These are phyloP conservation scores for Henicopernis longicauda DNA, from an alignment of 2,113 vertebrate species.

Conservation along the genomic window DNA sequence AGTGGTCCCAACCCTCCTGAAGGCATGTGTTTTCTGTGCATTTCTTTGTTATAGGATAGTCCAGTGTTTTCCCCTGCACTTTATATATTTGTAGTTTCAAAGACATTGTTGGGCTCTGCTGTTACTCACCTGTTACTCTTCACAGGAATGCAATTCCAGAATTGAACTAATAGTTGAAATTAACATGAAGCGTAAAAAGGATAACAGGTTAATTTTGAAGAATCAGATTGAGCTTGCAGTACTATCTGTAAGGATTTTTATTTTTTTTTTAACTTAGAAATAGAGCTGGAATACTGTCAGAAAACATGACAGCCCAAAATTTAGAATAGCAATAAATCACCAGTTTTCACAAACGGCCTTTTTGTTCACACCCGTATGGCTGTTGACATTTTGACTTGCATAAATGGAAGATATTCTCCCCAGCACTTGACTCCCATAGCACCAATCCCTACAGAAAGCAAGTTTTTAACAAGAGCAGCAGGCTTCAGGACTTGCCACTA, in stretches of 20 bases:
- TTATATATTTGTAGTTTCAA: background rate
- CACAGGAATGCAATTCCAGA: background rate
- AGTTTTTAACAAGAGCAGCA: background rate
- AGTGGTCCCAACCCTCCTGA: too few relatives aligned
- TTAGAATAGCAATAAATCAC: background rate
- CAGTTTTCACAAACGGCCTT: background rate
- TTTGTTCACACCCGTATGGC: background rate
- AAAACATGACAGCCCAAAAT: background rate
- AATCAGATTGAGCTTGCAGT: background rate
- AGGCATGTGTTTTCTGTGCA: background rate
- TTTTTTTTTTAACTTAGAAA: background rate
- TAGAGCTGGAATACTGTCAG: background rate
- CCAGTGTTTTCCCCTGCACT: background rate
- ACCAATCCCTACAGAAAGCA: background rate
- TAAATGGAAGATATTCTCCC: background rate
- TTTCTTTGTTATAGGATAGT: background rate
- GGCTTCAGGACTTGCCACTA: background rate
- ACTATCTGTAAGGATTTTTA: background rate
- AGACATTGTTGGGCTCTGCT: background rate
- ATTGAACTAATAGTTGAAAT: background rate
- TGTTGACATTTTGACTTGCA: background rate
- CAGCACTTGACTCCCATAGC: background rate
- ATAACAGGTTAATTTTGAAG: background rate
- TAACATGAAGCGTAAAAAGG: background rate
- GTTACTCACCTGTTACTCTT: background rate